Base-by-base conservation (phyloP, 1,140 invertebrate genomes). In the Heterodera schachtii region DNA sequence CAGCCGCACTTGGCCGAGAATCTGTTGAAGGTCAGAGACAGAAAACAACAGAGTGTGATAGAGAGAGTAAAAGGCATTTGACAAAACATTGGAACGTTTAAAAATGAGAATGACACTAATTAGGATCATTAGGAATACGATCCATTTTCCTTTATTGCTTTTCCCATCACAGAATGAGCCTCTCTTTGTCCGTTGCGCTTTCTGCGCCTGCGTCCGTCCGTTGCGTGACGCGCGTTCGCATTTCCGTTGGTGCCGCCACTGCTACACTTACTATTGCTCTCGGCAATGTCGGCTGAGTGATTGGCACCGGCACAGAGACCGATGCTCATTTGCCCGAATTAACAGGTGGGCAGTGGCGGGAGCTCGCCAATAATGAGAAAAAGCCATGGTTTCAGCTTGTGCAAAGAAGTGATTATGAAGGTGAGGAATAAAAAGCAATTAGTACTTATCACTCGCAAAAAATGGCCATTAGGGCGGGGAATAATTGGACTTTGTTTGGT, bases 201-300 rank as follows among this genome's bases (percentile, higher is more conserved):
- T 90, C 31, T 92, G 92, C 82, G 85, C 87, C 16, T 89, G 90
- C 49, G 88, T 87, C 31, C 84, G 88, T 19, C 86, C 47, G 19
- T 77, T 86, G 57, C 41, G 64, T 43, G 86, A 86, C 52, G 92
- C 91, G 4, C 86, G 90, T 52, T 81, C 84, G 84, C 92, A 93
- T 86, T 96, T 93, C 91, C 95, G 95, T 88, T 94, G 93, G 78
- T 97, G 96, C 90, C 95, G 96, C 91, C 96, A 96, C 91, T 97
- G 96, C 91, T 94, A 94, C 81, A 95, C 95, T 84, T 92, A 92
- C 84, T 93, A 93, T 85, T 93, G 92, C 84, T 91, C 90, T n/a
- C 92, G 94, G 73, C 94, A 95, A 90, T 96, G 95, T 91, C 92
- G 95, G 21, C 92, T 94, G 78, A 92, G 93, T 3, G 95, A 97